phyloP scores from a whole-genome alignment of 2,797 vertebrate genomes.

The Cirrhinus mrigala region DNA sequence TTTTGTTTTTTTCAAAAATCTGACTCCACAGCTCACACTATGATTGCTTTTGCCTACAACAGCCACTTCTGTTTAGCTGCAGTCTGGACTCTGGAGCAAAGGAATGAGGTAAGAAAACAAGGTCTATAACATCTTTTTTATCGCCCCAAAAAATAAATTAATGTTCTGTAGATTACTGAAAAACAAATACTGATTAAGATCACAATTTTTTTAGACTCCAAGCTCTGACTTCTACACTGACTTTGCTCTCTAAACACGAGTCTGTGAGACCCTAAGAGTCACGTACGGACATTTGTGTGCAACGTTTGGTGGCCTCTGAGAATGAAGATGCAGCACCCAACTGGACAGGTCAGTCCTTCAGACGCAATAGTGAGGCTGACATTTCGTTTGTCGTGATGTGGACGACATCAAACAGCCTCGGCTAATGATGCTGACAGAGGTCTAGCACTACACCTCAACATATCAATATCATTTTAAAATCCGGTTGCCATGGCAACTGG shows the following conservation, averaged over 20 bases:
- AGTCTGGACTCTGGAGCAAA: not conserved
- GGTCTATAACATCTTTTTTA: not conserved
- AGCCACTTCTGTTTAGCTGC: no score
- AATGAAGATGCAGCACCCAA: not conserved
- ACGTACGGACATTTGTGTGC: not conserved
- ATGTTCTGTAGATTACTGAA: not conserved
- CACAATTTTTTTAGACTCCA: not conserved
- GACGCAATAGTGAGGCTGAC: not conserved
- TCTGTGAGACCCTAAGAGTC: not conserved
- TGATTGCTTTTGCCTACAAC: not conserved
- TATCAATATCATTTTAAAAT: slow-evolving; percentile 77
- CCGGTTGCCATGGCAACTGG: slow-evolving; percentile 83
- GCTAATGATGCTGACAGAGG: slow-evolving; percentile 58
- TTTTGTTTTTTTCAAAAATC: not conserved
- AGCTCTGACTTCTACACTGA: not conserved
- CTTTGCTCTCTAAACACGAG: not conserved
- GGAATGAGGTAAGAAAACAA: not conserved
- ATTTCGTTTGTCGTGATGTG: slow-evolving; percentile 23
- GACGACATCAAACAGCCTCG: slow-evolving; percentile 39
- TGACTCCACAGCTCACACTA: not conserved
- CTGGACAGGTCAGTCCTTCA: not conserved
- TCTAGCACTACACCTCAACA: slow-evolving; percentile 66
- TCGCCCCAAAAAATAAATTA: not conserved
- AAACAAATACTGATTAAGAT: slow-evolving; percentile 3
- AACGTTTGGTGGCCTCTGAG: not conserved